A percentile compares a stretch with the other conserved stretches of the same genome.
These are phyloP conservation scores for Fratercula arctica DNA, from an alignment of 2,797 vertebrate species.

Conservation along the genomic window DNA sequence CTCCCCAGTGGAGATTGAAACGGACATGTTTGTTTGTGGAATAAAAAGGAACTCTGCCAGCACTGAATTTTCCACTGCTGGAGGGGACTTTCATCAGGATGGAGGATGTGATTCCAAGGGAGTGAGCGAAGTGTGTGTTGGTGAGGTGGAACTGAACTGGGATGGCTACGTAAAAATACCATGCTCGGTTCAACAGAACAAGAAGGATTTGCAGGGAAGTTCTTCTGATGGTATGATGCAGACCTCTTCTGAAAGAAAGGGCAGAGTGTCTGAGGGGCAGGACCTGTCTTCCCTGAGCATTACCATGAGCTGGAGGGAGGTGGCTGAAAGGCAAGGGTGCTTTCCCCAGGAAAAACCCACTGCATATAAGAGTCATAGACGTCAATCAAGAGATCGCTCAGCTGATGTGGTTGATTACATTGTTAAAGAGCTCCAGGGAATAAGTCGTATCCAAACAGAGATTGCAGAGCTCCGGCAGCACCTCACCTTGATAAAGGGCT, in stretches of 20 bases:
- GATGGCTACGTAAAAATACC: slow-evolving; percentile 72
- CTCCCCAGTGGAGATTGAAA: slow-evolving; percentile 79
- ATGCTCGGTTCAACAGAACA: slow-evolving; percentile 45
- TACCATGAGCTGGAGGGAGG: slow-evolving; percentile 68
- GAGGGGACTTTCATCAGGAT: slow-evolving; percentile 55
- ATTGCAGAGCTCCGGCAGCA: slow-evolving; percentile 81
- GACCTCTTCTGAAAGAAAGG: not conserved
- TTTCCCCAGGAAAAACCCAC: slow-evolving; percentile 18
- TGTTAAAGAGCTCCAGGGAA: slow-evolving; percentile 81
- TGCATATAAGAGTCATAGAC: not conserved
- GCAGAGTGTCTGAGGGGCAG: slow-evolving; percentile 41
- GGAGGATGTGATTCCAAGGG: slow-evolving; percentile 1
- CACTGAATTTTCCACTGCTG: slow-evolving; percentile 26
- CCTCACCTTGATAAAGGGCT: slow-evolving; percentile 78
- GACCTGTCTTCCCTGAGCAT: slow-evolving; percentile 64
- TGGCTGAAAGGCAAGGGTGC: slow-evolving; percentile 60
- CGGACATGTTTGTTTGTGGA: slow-evolving; percentile 75
- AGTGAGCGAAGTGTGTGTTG: slow-evolving; percentile 54
- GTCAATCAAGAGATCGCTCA: slow-evolving; percentile 65
- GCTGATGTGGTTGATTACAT: slow-evolving; percentile 82
- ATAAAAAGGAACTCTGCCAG: slow-evolving; percentile 67
- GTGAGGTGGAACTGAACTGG: slow-evolving; percentile 70
- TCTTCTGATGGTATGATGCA: not conserved
- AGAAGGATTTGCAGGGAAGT: not conserved
- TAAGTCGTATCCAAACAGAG: slow-evolving; percentile 81